Conservation (phyloP, 53 echinoderm and acorn worm species). For the Luidia sarsii region DNA sequence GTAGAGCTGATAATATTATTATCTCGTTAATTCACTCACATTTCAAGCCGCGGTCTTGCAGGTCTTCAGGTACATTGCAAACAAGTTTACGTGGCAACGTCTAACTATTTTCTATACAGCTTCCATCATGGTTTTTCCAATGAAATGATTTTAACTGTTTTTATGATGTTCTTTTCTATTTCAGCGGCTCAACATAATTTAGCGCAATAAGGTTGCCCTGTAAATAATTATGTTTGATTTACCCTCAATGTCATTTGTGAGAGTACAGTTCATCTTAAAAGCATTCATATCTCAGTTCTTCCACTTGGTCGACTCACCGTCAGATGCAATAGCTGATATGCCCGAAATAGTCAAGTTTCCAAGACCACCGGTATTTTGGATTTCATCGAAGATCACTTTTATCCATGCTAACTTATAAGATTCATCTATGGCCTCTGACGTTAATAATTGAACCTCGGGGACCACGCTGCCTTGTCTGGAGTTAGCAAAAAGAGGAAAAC, state of each 20-base stretch:
- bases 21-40: no score
- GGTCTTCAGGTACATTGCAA: no score
- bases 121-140: background rate
- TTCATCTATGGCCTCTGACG: conserved; percentile 3
- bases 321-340: conserved; percentile 11
- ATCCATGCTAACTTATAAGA: conserved; percentile 19
- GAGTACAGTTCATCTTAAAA: background rate
- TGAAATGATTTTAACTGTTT: background rate
- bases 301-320: conserved; percentile 11
- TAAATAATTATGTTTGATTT: background rate
- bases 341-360: conserved; percentile 38
- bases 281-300: background rate
- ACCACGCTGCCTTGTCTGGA: conserved; percentile 34
- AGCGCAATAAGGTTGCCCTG: background rate
- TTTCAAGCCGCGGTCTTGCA: no score
- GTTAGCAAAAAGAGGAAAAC: background rate
- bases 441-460: conserved; percentile 31
- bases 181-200: background rate
- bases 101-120: background rate
- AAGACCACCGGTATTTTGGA: background rate
- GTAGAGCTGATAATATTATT: no score
- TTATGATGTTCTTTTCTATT: background rate
- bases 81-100: no score
- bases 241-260: background rate
- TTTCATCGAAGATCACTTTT: conserved; percentile 19